These are phyloP conservation scores for Aulostomus chinensis DNA, from an alignment of 2,797 vertebrate genomes.

Conservation along the genomic window DNA sequence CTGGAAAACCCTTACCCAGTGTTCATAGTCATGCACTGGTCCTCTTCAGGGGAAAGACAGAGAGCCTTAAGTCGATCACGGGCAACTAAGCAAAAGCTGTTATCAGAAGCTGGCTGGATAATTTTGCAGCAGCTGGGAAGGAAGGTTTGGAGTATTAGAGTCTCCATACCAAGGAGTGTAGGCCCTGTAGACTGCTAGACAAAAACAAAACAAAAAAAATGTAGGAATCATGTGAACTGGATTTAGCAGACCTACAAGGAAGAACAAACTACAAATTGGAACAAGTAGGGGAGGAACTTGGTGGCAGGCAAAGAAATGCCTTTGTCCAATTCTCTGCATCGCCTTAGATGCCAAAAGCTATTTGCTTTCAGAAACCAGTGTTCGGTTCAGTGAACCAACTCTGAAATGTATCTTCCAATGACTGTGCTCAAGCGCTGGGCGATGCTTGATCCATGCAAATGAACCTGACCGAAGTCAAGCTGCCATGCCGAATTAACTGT, in stretches of 20 bases:
- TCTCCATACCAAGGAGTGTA: conserved; percentile 38
- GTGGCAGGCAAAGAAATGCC: background rate
- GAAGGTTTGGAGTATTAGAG: conserved; percentile 32
- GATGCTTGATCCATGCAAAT: background rate
- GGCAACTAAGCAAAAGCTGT: background rate
- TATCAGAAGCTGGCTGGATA: conserved; percentile 2
- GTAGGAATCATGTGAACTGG: conserved; percentile 65
- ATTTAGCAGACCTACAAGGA: conserved; percentile 58
- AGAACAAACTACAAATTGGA: conserved; percentile 37
- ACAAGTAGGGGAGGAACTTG: conserved; percentile 7
- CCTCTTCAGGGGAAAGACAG: background rate
- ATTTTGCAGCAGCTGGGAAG: conserved; percentile 18
- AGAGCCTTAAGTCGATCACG: background rate
- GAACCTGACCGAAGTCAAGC: background rate
- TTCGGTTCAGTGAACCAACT: conserved; percentile 19
- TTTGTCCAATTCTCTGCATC: conserved; percentile 16
- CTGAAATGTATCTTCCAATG: conserved; percentile 6
- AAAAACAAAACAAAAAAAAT: too few relatives aligned
- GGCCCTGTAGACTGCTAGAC: conserved; percentile 31
- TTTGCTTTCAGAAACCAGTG: conserved; percentile 28
- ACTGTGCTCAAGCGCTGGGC: background rate
- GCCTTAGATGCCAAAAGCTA: conserved; percentile 37
- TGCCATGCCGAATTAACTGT: too few relatives aligned
- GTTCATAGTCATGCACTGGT: background rate
- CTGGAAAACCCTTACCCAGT: background rate